Evolutionary conservation across 2,888 invertebrate genomes (phyloP).

Genomic region (Mythimna loreyi): DNA sequence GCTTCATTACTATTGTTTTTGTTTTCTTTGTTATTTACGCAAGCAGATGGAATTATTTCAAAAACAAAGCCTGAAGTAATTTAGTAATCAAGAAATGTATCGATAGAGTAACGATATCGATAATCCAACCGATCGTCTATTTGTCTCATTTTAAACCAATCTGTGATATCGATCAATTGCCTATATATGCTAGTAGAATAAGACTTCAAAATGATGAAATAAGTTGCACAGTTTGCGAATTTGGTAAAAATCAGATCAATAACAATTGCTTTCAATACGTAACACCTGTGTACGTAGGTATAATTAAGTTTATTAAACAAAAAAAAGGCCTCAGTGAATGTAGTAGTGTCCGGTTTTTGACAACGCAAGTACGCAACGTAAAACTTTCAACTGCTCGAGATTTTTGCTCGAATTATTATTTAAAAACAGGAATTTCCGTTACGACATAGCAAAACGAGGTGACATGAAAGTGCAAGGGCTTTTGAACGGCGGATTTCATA

Average conservation of each 20-base stretch:
- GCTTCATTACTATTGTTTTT: background rate
- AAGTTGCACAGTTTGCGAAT: background rate
- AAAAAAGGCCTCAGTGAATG: slow-evolving; percentile 62
- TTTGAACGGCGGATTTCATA: slow-evolving; percentile 63
- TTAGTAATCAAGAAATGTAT: too few species aligned
- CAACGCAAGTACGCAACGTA: slow-evolving; percentile 51
- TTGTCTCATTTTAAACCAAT: background rate
- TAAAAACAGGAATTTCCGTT: slow-evolving; percentile 67
- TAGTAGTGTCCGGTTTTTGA: slow-evolving; percentile 57
- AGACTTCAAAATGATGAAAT: slow-evolving; percentile 1
- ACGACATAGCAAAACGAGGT: slow-evolving; percentile 67
- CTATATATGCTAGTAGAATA: too few species aligned
- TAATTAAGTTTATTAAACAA: slow-evolving; percentile 58
- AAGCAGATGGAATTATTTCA: background rate
- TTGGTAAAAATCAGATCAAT: slow-evolving; percentile 28
- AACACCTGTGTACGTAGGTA: slow-evolving; percentile 14
- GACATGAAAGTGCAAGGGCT: slow-evolving; percentile 73
- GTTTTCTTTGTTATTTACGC: background rate
- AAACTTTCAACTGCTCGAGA: slow-evolving; percentile 67
- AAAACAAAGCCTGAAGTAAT: background rate
- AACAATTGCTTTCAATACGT: slow-evolving; percentile 15
- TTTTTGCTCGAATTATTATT: slow-evolving; percentile 60
- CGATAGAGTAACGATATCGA: too few species aligned
- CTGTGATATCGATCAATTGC: background rate
- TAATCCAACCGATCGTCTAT: background rate